phyloP scores from a whole-genome alignment of 2,113 vertebrate genomes.

The Apistogramma diplotaenia region DNA sequence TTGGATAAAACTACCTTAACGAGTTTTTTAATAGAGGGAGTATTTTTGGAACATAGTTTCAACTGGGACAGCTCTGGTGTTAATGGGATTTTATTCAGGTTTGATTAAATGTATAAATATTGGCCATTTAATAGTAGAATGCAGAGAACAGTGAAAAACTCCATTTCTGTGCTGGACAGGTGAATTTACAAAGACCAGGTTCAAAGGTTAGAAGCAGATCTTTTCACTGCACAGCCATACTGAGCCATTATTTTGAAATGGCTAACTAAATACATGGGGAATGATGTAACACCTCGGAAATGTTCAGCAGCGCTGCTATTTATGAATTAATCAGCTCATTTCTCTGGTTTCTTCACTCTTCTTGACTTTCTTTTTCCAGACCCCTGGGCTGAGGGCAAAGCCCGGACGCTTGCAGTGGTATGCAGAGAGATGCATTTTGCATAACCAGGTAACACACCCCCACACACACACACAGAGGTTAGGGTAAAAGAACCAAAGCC shows the following conservation, averaged over 20 bases:
- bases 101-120: no score
- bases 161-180: no score
- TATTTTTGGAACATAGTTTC: no score
- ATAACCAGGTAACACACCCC: conserved; percentile 76
- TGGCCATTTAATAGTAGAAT: no score
- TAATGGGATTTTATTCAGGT: no score
- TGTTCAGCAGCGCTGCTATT: not conserved
- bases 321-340: not conserved
- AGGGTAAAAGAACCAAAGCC: not conserved
- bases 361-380: conserved; percentile 69
- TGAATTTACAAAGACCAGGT: no score
- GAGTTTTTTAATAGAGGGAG: no score
- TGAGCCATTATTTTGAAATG: not conserved
- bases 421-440: conserved; percentile 82
- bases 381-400: conserved; percentile 88
- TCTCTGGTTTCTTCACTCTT: not conserved
- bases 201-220: not conserved
- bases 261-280: no score
- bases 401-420: conserved; percentile 85
- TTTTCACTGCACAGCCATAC: not conserved
- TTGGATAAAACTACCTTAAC: no score
- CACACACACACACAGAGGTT: not conserved
- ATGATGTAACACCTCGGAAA: not conserved
- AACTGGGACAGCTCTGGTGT: no score
- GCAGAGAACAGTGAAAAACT: no score